Evolutionary conservation across 2,888 invertebrate species (phyloP).

Genomic region (Petrolisthes cinctipes): DNA sequence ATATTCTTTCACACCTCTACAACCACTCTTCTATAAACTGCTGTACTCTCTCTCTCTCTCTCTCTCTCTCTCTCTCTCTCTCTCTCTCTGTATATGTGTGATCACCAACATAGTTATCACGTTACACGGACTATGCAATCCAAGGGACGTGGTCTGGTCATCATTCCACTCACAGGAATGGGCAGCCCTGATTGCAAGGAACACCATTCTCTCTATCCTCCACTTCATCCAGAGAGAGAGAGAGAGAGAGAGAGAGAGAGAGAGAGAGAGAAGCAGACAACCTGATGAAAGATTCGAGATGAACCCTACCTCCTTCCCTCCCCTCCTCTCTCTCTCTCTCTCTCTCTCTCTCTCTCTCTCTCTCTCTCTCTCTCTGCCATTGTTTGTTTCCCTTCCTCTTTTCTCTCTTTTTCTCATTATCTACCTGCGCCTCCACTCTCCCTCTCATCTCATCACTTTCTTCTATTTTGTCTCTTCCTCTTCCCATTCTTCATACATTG

Average conservation of each 20-base stretch:
- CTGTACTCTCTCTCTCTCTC: no score
- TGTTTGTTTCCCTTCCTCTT: constrained; percentile 5
- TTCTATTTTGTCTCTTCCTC: background rate
- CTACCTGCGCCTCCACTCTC: background rate
- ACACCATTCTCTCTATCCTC: no score
- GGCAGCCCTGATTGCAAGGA: no score
- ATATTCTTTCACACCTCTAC: no score
- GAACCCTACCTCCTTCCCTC: background rate
- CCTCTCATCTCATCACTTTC: background rate
- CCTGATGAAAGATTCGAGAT: background rate
- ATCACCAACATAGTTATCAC: no score
- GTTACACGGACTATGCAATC: no score
- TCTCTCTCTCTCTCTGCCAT: constrained; percentile 11
- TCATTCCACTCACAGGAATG: no score
- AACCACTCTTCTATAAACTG: no score
- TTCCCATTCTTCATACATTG: background rate
- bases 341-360: constrained; percentile 16
- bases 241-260: background rate
- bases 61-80: no score
- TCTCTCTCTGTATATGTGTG: no score
- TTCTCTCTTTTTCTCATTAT: constrained; percentile 5
- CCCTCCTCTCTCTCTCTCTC: constrained; percentile 4
- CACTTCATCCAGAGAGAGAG: background rate
- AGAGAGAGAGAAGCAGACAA: background rate
- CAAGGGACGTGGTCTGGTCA: no score